Base-by-base conservation (phyloP, 2,888 invertebrate species). In the Scaptomyza tumidula region DNA sequence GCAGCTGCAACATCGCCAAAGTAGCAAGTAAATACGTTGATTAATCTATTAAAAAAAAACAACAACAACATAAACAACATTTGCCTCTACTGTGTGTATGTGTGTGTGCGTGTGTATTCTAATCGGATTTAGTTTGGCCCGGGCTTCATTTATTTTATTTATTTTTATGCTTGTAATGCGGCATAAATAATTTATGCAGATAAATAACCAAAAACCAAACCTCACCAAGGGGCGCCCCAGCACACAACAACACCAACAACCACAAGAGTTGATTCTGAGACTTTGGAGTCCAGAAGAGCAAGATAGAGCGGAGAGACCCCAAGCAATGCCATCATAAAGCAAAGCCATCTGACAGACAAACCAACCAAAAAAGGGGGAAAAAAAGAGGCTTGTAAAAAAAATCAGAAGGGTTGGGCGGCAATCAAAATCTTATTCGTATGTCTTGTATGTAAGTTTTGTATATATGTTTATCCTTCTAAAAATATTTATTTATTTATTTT, bases 161-260 rank as follows among this genome's bases (percentile, higher is more conserved):
- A 86, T 86, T 89, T 86, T 86, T 86, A 87, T 87, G 89, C 88
- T 85, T 79, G 79, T 90, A 90, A 90, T 90, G 89, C 90, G 85
- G 90, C 90, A 86, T 84, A 90, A 90, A 90, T 90, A 90, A 90
- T 85, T 85, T 88, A 85, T 85, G 89, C 89, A 88, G 87, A 85
- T 85, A 85, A 88, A 85, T 85, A 85, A 85, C 89, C 85, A 73
- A 71, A 80, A 81, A 75, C 69, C 71, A 56, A 77, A 66, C 27
- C 71, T 46, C 75, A 56, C 75, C 75, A 72, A 73, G 78, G 78
- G 77, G 76, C 80, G 80, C 71, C 71, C 66, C 69, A 50, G 9
- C 24, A 24, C 3, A 24, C 1, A 24, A 24, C 24, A 24, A 24
- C 24, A 24, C 1, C 24, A 24, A 24, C 24, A 39, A 39, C 33